Evolutionary conservation across 2,888 invertebrate species (phyloP), one percentile per base, ranked within the genome.

Genomic region (Mythimna ferrago): DNA sequence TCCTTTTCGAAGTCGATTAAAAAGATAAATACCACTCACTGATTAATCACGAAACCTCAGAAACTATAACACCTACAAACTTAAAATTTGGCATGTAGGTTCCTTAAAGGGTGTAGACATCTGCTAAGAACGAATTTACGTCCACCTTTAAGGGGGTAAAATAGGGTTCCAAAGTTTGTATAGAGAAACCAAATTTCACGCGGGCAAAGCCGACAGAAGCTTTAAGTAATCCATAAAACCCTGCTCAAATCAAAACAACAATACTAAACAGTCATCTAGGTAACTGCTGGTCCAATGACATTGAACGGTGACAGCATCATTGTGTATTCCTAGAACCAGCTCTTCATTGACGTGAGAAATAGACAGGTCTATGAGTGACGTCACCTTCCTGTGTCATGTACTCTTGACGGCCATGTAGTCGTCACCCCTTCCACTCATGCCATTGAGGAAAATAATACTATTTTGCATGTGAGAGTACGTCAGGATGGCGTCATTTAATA

Each of bases 301-400:
- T 62, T 73, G 83, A 66, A 7, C 38, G 51, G 53, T 69, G 69
- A 58, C 70, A 65, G 66, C 58, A 83, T 81, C 70, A 71, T 80
- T 74, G 57, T 32, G 19, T 83, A 73, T 81, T 74, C 84, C 67
- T 48, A 73, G 75, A 81, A 83, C 38, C 61, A 38, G 38, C 21
- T 71, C 54, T 53, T 32, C 5, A 80, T 48, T 78, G 54, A 6
- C 62, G 66, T 78, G 79, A 68, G 77, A 68, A 73, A 71, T 57
- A 65, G 53, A 38, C 64, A 38, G 35, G 35, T 44, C 61, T 61
- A 53, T 14, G 6, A 32, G 74, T 70, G 66, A 80, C 70, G 80
- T 80, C 57, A 79, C 19, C 51, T 57, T 66, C 71, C 67, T 57
- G 62, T 69, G 16, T 53, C 69, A 63, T 63, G 48, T 48, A 48